A percentile compares a stretch with the other conserved stretches of the same genome.
These are phyloP conservation scores for Platyscapa corneri DNA, from an alignment of 1,140 invertebrate species.

Conservation along the genomic window DNA sequence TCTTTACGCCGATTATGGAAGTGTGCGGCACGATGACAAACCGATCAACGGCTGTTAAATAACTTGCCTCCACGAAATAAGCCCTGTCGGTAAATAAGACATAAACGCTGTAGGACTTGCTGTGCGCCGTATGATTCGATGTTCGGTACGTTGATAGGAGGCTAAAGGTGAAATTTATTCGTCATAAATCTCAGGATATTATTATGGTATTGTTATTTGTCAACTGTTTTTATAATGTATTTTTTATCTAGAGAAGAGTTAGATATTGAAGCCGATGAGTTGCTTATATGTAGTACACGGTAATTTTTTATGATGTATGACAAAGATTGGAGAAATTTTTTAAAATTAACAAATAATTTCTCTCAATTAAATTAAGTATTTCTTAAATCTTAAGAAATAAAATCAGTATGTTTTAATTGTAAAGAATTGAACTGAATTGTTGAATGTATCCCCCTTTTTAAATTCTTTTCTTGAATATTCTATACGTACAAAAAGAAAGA, in stretches of 20 bases:
- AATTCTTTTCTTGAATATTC: no score
- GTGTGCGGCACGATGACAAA: conserved; percentile 5
- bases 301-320: no score
- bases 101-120: neutral
- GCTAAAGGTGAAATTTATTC: neutral
- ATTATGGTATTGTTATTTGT: neutral
- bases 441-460: no score
- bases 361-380: no score
- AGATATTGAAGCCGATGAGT: neutral
- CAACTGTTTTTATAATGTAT: neutral
- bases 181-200: neutral
- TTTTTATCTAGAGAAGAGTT: neutral
- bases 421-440: no score
- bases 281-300: no score
- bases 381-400: no score
- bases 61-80: neutral
- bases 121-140: no score
- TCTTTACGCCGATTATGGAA: conserved; percentile 25
- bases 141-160: neutral
- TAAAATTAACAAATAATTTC: no score
- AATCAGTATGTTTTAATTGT: no score
- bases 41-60: neutral
- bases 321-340: no score
- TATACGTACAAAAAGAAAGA: no score
- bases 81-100: neutral